Base-by-base conservation (phyloP, 2,888 invertebrate genomes). In the Daptonema setosum region DNA sequence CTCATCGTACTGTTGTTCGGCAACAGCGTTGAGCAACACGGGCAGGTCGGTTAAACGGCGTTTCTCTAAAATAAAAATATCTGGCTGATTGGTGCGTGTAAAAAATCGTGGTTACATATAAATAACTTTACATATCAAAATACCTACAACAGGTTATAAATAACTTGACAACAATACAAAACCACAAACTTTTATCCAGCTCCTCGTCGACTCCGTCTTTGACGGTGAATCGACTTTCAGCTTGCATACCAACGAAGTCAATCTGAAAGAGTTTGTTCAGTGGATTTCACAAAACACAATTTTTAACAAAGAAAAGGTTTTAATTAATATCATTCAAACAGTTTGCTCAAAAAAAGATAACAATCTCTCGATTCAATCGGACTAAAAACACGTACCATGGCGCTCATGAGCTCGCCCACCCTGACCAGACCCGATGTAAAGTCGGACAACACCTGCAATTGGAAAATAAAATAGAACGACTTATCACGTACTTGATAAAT, bases 171-270 rank as follows among this genome's bases (percentile, higher is more conserved):
- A 41, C 47, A n/a, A 22, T 25, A 43, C 41, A 28, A 24, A 48
- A n/a, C 11, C 47, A 61, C 67, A 63, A 63, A 75, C 75, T 80
- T 66, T 79, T 78, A 70, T 87, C 87, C 51, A 87, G 74, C 60
- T 80, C 78, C 1, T 79, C 74, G 68, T 85, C 83, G 1, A 87
- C 78, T 54, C 83, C 83, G 28, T 78, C 72, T 63, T 82, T 82
- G 0, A 87, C 82, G 0, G 80, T 78, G 64, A 87, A 82, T 65
- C 81, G 79, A 41, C 79, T 79, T 60, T 72, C 71, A 5, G 61
- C 60, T 26, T 61, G 60, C n/a, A 73, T 73, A 56, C 72, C 73
- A 8, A 72, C 71, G 64, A 75, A 73, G 61, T 76, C 75, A 50
- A 75, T 70, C 75, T 75, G 61, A 35, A 66, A 60, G 25, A n/a